phyloP scores from a whole-genome alignment of 1,140 invertebrate species.

The Goniozus legneri region DNA sequence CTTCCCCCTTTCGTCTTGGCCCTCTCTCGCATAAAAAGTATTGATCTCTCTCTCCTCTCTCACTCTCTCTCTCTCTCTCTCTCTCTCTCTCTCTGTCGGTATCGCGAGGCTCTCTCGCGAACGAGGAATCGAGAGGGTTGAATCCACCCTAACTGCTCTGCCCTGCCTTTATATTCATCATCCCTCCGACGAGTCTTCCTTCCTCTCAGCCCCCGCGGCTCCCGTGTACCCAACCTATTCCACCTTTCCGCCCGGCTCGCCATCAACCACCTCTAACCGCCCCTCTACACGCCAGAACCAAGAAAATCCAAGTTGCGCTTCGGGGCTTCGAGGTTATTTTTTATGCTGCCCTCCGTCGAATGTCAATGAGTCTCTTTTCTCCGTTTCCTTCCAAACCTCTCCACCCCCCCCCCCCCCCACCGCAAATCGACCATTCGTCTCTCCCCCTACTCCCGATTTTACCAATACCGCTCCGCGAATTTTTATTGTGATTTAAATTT shows the following conservation, averaged over 20 bases:
- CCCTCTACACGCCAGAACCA: constrained; percentile 4
- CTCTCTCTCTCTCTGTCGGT: constrained; percentile 35
- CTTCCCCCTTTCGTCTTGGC: neutral
- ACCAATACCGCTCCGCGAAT: too few relatives aligned
- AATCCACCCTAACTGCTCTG: constrained; percentile 47
- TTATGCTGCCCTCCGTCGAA: constrained; percentile 21
- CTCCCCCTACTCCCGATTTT: constrained; percentile 12
- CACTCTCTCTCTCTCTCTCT: constrained; percentile 19
- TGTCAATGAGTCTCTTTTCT: constrained; percentile 23
- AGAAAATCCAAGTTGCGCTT: constrained; percentile 22
- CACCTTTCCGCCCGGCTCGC: neutral
- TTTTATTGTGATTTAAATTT: too few relatives aligned
- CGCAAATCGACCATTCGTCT: too few relatives aligned
- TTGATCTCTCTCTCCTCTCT: constrained; percentile 34
- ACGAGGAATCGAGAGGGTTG: constrained; percentile 43
- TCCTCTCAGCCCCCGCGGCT: constrained; percentile 16
- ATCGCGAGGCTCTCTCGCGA: constrained; percentile 18
- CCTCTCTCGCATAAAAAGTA: constrained; percentile 49
- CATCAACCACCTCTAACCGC: neutral
- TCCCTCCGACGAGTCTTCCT: constrained; percentile 25
- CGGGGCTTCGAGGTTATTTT: constrained; percentile 26
- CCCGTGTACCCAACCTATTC: neutral
- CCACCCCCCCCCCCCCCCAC: neutral
- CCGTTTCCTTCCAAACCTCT: constrained; percentile 6
- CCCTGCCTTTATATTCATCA: constrained; percentile 36